Percentiles rank a stretch among this genome's conserved stretches.
Conservation (phyloP, 1,140 invertebrate species). For the Bombus haemorrhoidalis region DNA sequence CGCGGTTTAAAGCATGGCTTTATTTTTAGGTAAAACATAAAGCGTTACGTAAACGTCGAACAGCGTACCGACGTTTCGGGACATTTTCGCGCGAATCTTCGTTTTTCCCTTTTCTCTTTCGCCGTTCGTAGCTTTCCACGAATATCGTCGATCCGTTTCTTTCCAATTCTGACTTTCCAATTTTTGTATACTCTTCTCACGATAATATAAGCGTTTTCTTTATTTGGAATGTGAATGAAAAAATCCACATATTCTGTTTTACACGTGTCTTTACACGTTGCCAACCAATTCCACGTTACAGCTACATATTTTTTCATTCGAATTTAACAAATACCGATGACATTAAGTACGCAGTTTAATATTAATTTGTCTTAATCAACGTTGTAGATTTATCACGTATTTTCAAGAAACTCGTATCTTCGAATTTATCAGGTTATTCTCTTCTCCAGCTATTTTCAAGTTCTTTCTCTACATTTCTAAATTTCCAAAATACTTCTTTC, state of each 20-base stretch:
- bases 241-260: too few species aligned
- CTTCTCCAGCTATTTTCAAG: too few species aligned
- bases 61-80: conserved; percentile 43
- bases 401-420: background rate
- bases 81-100: conserved; percentile 43
- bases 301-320: background rate
- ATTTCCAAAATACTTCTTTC: too few species aligned
- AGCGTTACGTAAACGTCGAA: conserved; percentile 66
- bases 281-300: too few species aligned
- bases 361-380: background rate
- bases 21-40: conserved; percentile 69
- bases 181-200: rapidly evolving
- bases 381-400: background rate
- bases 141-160: background rate
- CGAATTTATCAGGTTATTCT: background rate
- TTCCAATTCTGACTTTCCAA: background rate
- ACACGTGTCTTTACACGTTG: too few species aligned
- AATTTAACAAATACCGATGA: background rate
- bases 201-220: background rate
- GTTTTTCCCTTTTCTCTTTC: background rate
- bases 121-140: background rate
- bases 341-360: background rate
- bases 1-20: conserved; percentile 62
- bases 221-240: background rate
- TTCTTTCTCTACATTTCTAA: too few species aligned